Conservation (phyloP, 1,140 invertebrate species). For the Drosophila miranda region DNA sequence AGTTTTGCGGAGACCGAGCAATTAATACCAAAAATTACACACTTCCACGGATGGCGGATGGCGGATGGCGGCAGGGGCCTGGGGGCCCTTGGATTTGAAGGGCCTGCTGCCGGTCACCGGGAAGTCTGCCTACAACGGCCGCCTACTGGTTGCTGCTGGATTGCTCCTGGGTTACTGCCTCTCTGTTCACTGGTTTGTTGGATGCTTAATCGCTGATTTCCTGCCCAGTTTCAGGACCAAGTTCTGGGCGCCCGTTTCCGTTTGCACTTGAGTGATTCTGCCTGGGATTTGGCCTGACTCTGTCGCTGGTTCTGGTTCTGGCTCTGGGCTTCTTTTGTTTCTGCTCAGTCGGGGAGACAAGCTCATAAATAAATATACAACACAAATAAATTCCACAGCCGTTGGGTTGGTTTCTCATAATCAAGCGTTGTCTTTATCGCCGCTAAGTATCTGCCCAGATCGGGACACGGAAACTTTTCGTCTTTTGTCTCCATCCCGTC, state of each 20-base stretch:
- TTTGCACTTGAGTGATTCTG: slow-evolving; percentile 76
- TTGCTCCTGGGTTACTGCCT: slow-evolving; percentile 4
- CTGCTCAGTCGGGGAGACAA: slow-evolving; percentile 58
- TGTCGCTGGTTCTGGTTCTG: slow-evolving; percentile 16
- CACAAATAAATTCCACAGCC: slow-evolving; percentile 73
- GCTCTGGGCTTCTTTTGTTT: slow-evolving; percentile 54
- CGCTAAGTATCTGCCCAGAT: slow-evolving; percentile 71
- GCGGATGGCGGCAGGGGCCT: slow-evolving; percentile 5
- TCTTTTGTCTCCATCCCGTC: not conserved
- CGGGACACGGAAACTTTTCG: slow-evolving; percentile 51
- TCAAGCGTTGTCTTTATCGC: slow-evolving; percentile 77
- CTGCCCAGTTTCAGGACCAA: slow-evolving; percentile 66
- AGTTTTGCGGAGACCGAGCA: slow-evolving; percentile 58
- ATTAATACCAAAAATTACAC: slow-evolving; percentile 79
- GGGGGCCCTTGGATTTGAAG: slow-evolving; percentile 45
- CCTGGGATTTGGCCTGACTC: slow-evolving; percentile 30
- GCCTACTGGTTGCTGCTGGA: slow-evolving; percentile 19
- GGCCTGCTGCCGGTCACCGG: slow-evolving; percentile 15
- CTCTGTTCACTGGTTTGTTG: slow-evolving; percentile 58
- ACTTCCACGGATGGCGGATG: slow-evolving; percentile 45
- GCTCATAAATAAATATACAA: slow-evolving; percentile 78
- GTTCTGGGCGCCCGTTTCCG: slow-evolving; percentile 68
- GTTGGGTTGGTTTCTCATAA: slow-evolving; percentile 61
- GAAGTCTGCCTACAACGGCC: not conserved
- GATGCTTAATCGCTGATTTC: slow-evolving; percentile 78